phyloP scores from a whole-genome alignment of 2,113 vertebrate species.

The Xenotilapia caudafasciata region DNA sequence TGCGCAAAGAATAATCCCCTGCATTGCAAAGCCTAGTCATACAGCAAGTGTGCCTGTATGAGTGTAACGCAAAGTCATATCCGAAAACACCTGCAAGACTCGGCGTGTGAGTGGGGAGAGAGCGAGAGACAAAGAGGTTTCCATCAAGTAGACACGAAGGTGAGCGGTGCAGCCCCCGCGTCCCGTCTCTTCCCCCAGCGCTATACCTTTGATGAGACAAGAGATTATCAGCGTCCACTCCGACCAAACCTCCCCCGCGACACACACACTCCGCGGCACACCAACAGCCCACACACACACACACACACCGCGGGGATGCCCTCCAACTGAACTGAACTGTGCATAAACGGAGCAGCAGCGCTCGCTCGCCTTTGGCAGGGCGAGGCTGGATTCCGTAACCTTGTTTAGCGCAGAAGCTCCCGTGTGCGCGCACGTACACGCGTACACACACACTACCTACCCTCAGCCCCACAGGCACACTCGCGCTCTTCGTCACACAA shows the following conservation, averaged over 20 bases:
- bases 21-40: not conserved
- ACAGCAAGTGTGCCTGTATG: not conserved
- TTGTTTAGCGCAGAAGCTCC: conserved; percentile 67
- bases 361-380: conserved; percentile 58
- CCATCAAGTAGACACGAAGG: conserved; percentile 49
- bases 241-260: conserved; percentile 30
- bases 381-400: conserved; percentile 72
- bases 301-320: conserved; percentile 60
- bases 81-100: conserved; percentile 54
- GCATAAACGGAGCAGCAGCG: conserved; percentile 38
- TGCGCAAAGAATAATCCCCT: conserved; percentile 18
- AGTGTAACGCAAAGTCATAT: conserved; percentile 38
- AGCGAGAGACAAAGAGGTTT: conserved; percentile 42
- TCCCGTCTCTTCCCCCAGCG: not conserved
- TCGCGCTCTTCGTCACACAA: conserved; percentile 12
- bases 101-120: not conserved
- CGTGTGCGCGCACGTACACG: conserved; percentile 42
- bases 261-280: not conserved
- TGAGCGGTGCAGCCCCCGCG: conserved; percentile 23
- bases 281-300: conserved; percentile 24
- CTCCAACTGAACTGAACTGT: conserved; percentile 61
- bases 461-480: not conserved
- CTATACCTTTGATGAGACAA: conserved; percentile 22
- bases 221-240: conserved; percentile 46
- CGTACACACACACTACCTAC: not conserved